Conservation (phyloP, 1,140 invertebrate genomes). For the Pachypsylla venusta region DNA sequence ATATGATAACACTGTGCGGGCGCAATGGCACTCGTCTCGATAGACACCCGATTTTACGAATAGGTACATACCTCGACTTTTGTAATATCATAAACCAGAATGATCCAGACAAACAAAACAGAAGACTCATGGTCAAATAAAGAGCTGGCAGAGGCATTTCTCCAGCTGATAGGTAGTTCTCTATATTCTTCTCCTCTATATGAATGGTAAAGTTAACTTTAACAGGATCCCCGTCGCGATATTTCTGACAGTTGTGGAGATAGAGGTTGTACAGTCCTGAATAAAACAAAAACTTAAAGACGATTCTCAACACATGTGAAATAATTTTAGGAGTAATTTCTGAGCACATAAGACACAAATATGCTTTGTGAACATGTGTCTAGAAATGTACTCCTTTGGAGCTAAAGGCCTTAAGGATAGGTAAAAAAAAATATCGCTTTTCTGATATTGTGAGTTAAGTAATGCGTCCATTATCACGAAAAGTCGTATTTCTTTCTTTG, state of each 20-base stretch:
- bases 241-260: conserved; percentile 87
- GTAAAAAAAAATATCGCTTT: too few relatives aligned
- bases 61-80: conserved; percentile 52
- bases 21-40: too few relatives aligned
- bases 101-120: conserved; percentile 77
- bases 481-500: too few relatives aligned
- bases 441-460: too few relatives aligned
- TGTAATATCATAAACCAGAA: conserved; percentile 85
- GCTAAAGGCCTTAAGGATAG: too few relatives aligned
- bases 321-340: not conserved
- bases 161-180: conserved; percentile 89
- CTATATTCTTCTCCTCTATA: conserved; percentile 67
- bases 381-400: too few relatives aligned
- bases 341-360: not conserved
- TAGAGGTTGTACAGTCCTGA: conserved; percentile 76
- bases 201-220: conserved; percentile 56
- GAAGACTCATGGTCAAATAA: conserved; percentile 78
- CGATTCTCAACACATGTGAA: not conserved
- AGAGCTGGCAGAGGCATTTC: conserved; percentile 88
- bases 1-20: too few relatives aligned
- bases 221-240: conserved; percentile 41
- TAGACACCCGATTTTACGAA: too few relatives aligned
- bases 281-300: not conserved
- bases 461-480: too few relatives aligned
- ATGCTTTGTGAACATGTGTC: too few relatives aligned